Evolutionary conservation across 23 tunicate genomes (phyloP), one percentile per base, ranked within the genome.

Genomic region (Styela plicata): DNA sequence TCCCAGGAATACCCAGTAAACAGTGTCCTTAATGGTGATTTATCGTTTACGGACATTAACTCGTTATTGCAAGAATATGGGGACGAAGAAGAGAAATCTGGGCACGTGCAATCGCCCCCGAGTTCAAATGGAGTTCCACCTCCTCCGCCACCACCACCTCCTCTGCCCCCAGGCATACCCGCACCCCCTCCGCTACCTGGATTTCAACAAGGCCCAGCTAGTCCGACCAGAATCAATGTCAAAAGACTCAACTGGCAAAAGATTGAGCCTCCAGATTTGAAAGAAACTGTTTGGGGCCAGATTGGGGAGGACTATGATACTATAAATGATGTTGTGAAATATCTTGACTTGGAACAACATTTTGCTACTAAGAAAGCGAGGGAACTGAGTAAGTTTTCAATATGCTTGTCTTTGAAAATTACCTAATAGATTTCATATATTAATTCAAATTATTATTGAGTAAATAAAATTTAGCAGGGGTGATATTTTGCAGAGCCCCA

Each of bases 221-320:
- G 80, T 80, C 85, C 93, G 27, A 63, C 25, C 19, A 25, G 24
- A 36, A 67, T 82, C 64, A 71, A 92, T 0, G 93, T 93, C 36
- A 93, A 93, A 70, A 65, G 93, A 32, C 84, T 93, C n/a, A 93
- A 93, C 79, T 93, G 98, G 98, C 89, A 84, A 61, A 93, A 93
- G 69, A 84, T 93, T 20, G 87, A 93, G 20, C 87, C 87, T n/a
- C 86, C 66, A 34, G 98, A 93, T 70, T 62, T 93, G 10, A 73
- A 86, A 21, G 70, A 86, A 64, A 88, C 98, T 24, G 89, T 93
- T 0, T 93, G 98, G 98, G 98, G 98, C 2, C 91, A 87, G 44
- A 69, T 92, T 21, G 96, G 86, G 25, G 97, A 87, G 25, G 97
- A 87, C 52, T 70, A 69, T 63, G 97, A 91, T 24, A 92, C 86